phyloP scores from a whole-genome alignment of 2,113 vertebrate genomes.

The Drymodes brunneopygia region DNA sequence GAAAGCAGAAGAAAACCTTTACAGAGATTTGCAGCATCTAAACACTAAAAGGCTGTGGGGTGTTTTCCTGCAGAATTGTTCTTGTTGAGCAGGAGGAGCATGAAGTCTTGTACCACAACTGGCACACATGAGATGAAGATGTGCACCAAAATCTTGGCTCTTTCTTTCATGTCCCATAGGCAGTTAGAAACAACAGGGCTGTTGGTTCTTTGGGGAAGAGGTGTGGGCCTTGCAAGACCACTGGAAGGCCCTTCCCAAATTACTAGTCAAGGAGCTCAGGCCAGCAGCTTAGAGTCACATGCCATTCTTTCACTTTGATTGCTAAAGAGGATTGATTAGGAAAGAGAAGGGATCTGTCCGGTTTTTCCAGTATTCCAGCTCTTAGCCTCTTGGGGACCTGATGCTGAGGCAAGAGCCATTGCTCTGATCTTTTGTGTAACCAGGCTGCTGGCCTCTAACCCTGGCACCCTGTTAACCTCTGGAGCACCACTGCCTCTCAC shows the following conservation, averaged over 20 bases:
- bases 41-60: not conserved
- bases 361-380: constrained; percentile 29
- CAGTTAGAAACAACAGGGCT: not conserved
- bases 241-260: not conserved
- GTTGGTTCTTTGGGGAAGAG: not conserved
- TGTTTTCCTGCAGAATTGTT: not conserved
- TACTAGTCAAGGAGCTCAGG: not conserved
- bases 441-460: not conserved
- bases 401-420: not conserved
- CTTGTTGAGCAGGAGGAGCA: not conserved
- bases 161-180: not conserved
- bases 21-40: not conserved
- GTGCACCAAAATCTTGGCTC: not conserved
- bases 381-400: not conserved
- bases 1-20: not conserved
- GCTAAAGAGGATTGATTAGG: not conserved
- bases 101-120: not conserved
- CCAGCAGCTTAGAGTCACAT: not conserved
- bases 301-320: not conserved
- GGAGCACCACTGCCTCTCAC: not conserved
- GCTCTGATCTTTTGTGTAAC: not conserved
- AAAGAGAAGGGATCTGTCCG: constrained; percentile 1
- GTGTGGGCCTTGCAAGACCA: not conserved
- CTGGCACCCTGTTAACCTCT: not conserved
- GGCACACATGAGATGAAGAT: not conserved